Evolutionary conservation across 1,140 invertebrate genomes (phyloP), one percentile per base, ranked within the genome.

Genomic region (Drosophila ercepeae): DNA sequence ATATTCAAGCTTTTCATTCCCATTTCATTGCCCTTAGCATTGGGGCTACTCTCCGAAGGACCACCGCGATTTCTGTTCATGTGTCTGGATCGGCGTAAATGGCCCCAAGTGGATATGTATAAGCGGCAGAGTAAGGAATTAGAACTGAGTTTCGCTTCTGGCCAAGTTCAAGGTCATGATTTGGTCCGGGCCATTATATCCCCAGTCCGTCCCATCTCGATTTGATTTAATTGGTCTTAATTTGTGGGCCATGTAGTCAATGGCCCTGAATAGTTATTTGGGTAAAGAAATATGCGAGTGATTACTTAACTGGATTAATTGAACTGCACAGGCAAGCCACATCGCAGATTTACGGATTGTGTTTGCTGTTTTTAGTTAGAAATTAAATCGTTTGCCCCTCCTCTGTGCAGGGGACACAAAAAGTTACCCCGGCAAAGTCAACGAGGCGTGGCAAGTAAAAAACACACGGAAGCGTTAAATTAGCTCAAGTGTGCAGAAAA

Each of bases 401-500:
- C 0, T 6, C 21, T 21, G 2, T 21, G n/a, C 21, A 14, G n/a
- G 14, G 21, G 23, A 27, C 21, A 27, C 21, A 16, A 29, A 49
- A 64, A 70, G 34, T 60, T 55, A 55, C 29, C 11, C 9, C 16
- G 46, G 54, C 36, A 16, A 57, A 44, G 44, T 25, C 59, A 84
- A 42, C 79, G 59, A 71, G 54, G 59, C 79, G 41, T 75, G 57
- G 49, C 71, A 55, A 83, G 75, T 70, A 51, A 72, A 82, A 84
- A 84, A 71, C 59, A 83, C 79, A 83, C 79, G 79, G 79, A 78
- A 75, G 79, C 75, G 81, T 84, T 83, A 83, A 83, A 83, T 84
- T 83, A 75, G 57, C 75, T 75, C 52, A 75, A 83, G 64, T 79
- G 79, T 83, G 74, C 50, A 39, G 46, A 61, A 36, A 42, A 54